Base-by-base conservation (phyloP, 92 coral and sea anemone genomes). In the Meandrina meandrites region DNA sequence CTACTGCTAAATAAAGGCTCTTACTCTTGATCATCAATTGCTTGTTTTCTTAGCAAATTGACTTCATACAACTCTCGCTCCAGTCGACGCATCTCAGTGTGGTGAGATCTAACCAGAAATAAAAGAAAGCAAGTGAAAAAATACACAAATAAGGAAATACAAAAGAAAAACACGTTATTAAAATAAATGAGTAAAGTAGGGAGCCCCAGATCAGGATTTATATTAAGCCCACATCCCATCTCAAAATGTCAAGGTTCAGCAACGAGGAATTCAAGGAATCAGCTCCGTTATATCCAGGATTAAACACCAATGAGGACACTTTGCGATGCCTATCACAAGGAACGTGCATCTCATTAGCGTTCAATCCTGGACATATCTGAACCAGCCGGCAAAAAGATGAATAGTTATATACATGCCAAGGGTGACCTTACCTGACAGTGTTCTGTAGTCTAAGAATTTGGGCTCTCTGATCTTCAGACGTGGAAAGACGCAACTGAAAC, bases 381-480 rank as follows among this genome's bases (percentile, higher is more conserved):
- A n/a, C n/a, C n/a, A n/a, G n/a, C n/a, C n/a, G n/a, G n/a, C n/a
- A n/a, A n/a, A n/a, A n/a, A n/a, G n/a, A n/a, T 9, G 56, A 40
- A 40, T 40, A 40, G 45, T 40, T 40, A 40, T 40, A 40, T 6
- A 40, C 45, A 40, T 40, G 45, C 45, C 2, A 40, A 40, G 45
- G 45, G 45, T 40, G 45, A 22, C 2, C 27, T 18, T 51, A 94
- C 96, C 98, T 88, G 84, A 96, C 98, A 60, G 90, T 92, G 79
- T 96, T 96, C 85, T 96, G 98, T 56, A 90, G 89, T 73, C 89
- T 80, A 10, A 93, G 86, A 54, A 97, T 97, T 66, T 95, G 96
- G n/a, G 96, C 98, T 92, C 96, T 85, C 81, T 93, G 96, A 88
- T 97, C 97, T 79, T 94, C 95, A 0, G 94, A 93, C 9, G 93